A percentile compares a stretch with the other conserved stretches of the same genome.
Conservation (phyloP, 2,888 invertebrate species). For the Noctuana brunneofusca region DNA sequence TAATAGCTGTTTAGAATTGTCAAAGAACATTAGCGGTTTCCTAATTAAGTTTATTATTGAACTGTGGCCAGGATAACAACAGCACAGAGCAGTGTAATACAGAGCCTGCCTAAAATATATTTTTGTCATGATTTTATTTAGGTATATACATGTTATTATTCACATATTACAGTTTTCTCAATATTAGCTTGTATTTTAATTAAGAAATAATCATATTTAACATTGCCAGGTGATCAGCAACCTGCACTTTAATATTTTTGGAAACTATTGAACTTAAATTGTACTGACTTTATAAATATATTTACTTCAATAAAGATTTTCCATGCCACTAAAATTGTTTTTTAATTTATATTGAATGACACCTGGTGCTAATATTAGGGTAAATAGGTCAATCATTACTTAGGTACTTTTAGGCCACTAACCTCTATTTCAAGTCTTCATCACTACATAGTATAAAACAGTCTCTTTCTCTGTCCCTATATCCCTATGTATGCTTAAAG, state of each 20-base stretch:
- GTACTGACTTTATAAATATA: conserved; percentile 85
- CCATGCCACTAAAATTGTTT: conserved; percentile 73
- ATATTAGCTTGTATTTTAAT: conserved; percentile 84
- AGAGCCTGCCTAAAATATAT: conserved; percentile 83
- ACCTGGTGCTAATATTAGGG: not conserved
- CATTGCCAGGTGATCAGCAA: conserved; percentile 84
- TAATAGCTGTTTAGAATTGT: conserved; percentile 65
- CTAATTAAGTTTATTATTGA: conserved; percentile 77
- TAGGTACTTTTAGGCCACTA: too few relatives aligned
- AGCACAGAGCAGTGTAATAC: conserved; percentile 79
- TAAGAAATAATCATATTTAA: conserved; percentile 84
- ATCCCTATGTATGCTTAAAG: too few relatives aligned
- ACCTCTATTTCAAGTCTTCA: too few relatives aligned
- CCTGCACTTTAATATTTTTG: conserved; percentile 85
- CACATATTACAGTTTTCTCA: conserved; percentile 84
- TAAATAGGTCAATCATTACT: not conserved
- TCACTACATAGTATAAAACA: too few relatives aligned
- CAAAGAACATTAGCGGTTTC: conserved; percentile 69
- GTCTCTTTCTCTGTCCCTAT: too few relatives aligned
- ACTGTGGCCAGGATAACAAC: conserved; percentile 81
- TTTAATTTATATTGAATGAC: conserved; percentile 13
- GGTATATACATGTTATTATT: conserved; percentile 83
- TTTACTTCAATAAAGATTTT: conserved; percentile 85
- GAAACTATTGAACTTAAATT: conserved; percentile 85
- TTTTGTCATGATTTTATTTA: conserved; percentile 84